A percentile compares a stretch with the other conserved stretches of the same genome.
phyloP scores from a whole-genome alignment of 1,140 invertebrate genomes.

The Cyclina sinensis region DNA sequence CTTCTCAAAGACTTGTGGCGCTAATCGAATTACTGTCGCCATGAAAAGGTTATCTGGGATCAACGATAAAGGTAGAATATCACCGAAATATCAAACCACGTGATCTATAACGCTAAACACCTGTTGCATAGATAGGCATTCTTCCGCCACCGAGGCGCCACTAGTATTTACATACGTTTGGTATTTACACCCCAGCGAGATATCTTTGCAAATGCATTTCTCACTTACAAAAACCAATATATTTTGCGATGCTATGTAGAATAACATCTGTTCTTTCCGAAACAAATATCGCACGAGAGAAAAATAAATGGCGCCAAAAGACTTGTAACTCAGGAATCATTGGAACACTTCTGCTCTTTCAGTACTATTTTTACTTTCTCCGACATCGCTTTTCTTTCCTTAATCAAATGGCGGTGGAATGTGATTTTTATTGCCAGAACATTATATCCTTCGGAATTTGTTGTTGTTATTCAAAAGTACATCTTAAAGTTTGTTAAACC shows the following conservation, averaged over 20 bases:
- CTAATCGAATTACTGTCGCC: slow-evolving; percentile 70
- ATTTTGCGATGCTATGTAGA: slow-evolving; percentile 6
- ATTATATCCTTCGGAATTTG: too few relatives aligned
- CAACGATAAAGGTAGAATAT: slow-evolving; percentile 69
- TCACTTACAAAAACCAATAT: slow-evolving; percentile 65
- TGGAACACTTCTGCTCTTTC: too few relatives aligned
- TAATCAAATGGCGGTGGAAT: too few relatives aligned
- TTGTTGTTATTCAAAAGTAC: too few relatives aligned
- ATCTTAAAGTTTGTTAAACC: too few relatives aligned
- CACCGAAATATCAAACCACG: slow-evolving; percentile 64
- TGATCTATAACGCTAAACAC: slow-evolving; percentile 68
- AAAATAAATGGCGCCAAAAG: slow-evolving; percentile 45
- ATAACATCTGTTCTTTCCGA: slow-evolving; percentile 57
- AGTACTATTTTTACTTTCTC: too few relatives aligned
- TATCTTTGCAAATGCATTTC: slow-evolving; percentile 66
- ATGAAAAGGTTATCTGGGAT: slow-evolving; percentile 67
- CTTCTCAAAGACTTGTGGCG: slow-evolving; percentile 66
- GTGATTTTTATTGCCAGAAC: too few relatives aligned
- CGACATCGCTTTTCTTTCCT: too few relatives aligned
- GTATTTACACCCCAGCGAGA: slow-evolving; percentile 68
- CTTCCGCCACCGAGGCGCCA: slow-evolving; percentile 62
- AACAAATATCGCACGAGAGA: slow-evolving; percentile 33
- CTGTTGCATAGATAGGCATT: slow-evolving; percentile 66
- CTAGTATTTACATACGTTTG: slow-evolving; percentile 63
- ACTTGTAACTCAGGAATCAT: not conserved